Percentiles rank a stretch among this genome's conserved stretches.
Conservation (phyloP, 2,888 invertebrate genomes). For the Pyrrhopygopsis socrates region DNA sequence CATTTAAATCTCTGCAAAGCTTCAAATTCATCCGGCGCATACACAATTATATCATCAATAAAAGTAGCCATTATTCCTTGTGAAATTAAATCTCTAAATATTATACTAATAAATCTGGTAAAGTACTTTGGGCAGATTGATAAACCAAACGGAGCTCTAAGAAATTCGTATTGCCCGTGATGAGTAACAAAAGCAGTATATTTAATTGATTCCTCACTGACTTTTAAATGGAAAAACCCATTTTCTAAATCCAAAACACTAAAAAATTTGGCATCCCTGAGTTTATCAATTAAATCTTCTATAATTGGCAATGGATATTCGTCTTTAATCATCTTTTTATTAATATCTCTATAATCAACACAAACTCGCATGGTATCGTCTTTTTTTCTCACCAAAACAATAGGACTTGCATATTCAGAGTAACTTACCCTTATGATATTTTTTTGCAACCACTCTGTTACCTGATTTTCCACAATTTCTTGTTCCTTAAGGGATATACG, state of each 20-base stretch:
- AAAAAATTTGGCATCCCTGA: too few relatives aligned
- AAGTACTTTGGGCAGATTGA: neutral
- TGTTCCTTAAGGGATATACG: neutral
- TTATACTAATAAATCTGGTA: neutral
- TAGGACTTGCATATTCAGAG: constrained; percentile 6
- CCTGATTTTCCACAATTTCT: neutral
- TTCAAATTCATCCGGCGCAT: neutral
- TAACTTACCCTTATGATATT: constrained; percentile 1
- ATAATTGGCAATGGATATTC: too few relatives aligned
- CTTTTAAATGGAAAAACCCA: too few relatives aligned
- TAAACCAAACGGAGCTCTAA: neutral
- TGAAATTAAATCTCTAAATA: neutral
- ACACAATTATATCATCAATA: neutral
- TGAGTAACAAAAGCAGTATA: neutral
- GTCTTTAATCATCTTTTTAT: neutral
- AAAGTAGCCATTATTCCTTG: neutral
- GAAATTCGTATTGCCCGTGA: neutral
- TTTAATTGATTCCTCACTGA: neutral
- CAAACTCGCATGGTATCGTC: neutral
- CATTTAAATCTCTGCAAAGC: neutral
- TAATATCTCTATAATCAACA: neutral
- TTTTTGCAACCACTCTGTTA: neutral
- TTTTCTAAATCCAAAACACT: too few relatives aligned
- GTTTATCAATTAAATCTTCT: too few relatives aligned
- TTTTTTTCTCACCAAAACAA: constrained; percentile 1